Evolutionary conservation across 1,140 invertebrate species (phyloP).

Genomic region (Stegodyphus dumicola): DNA sequence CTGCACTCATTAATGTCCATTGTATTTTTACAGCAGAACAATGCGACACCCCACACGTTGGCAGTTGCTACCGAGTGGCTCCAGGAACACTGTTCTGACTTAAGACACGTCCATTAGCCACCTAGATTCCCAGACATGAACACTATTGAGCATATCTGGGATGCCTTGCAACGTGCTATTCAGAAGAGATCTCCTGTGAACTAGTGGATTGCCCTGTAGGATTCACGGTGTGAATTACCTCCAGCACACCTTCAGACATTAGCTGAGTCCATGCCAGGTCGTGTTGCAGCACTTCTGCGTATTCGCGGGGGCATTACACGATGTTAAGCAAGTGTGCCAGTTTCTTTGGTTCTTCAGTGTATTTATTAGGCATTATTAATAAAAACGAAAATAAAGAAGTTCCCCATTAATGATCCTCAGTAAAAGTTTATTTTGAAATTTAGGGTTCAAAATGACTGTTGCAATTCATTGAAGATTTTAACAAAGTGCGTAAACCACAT

Average conservation of each 20-base stretch:
- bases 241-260: no score
- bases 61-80: neutral
- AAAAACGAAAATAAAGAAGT: no score
- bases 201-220: neutral
- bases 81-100: constrained; percentile 1
- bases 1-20: neutral
- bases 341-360: no score
- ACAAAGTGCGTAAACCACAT: no score
- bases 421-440: no score
- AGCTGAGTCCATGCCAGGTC: no score
- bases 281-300: neutral
- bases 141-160: neutral
- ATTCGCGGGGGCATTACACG: no score
- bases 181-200: neutral
- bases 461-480: no score
- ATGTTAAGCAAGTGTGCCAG: neutral
- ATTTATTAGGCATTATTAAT: no score
- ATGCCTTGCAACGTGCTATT: neutral
- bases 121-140: neutral
- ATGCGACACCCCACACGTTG: neutral
- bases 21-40: neutral
- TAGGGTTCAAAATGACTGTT: no score
- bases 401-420: no score
- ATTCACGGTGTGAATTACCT: neutral
- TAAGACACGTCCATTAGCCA: neutral